These are phyloP conservation scores for Rhea americana DNA, from an alignment of 2,113 vertebrate genomes.

Conservation along the genomic window DNA sequence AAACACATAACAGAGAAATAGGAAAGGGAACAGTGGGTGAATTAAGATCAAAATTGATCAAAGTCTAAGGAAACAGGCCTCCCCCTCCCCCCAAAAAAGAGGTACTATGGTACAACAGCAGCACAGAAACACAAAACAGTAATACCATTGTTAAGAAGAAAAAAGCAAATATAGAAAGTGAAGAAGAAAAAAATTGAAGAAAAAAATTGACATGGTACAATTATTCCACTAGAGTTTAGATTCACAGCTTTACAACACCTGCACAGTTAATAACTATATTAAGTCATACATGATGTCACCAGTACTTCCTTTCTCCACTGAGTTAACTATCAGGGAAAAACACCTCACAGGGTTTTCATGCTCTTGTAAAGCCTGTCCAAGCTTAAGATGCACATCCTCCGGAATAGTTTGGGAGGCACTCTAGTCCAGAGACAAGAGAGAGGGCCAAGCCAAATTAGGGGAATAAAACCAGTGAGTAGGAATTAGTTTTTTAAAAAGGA, in stretches of 20 bases:
- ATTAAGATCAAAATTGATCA: not conserved
- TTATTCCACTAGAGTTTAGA: constrained; percentile 49
- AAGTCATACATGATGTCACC: constrained; percentile 47
- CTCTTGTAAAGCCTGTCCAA: not conserved
- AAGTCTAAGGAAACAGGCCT: not conserved
- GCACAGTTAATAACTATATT: not conserved
- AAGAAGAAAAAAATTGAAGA: not conserved
- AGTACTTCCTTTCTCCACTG: constrained; percentile 33
- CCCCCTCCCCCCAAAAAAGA: too few relatives aligned
- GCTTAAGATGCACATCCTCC: not conserved
- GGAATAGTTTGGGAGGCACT: not conserved
- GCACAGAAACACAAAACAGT: not conserved
- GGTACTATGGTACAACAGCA: not conserved
- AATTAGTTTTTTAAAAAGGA: not conserved
- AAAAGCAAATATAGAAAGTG: not conserved
- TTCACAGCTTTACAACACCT: constrained; percentile 62
- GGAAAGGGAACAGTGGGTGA: not conserved
- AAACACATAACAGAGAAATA: not conserved
- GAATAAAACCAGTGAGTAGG: not conserved
- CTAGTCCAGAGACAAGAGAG: not conserved
- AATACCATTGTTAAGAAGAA: not conserved
- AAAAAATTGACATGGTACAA: constrained; percentile 6
- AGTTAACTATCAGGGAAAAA: not conserved
- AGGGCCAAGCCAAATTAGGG: not conserved
- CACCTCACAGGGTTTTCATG: not conserved